Base-by-base conservation (phyloP, 2,888 invertebrate species). In the Marasmarcha lunaedactyla region DNA sequence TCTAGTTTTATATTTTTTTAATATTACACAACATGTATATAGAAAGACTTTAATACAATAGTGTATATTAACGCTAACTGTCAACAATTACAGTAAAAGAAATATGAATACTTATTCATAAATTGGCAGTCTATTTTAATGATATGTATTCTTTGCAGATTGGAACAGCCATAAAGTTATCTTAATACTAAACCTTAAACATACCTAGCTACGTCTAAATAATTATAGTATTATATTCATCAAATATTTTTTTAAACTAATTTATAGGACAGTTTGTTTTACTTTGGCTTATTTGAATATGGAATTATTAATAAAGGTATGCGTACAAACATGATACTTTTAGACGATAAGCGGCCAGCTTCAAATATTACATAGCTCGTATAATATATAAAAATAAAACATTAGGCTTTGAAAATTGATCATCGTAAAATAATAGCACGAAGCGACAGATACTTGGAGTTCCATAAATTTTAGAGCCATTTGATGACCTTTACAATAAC, bases 1-100 rank as follows among this genome's bases (percentile, higher is more conserved):
- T 47, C 69, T 74, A 71, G 60, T 63, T 47, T 68, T 63, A 67
- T 64, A 71, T 73, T 69, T 71, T 76, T 71, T 76, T 71, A 76
- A 66, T 71, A 76, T 69, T 76, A 79, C 77, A 81, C 81, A 83
- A 83, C 81, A 81, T 81, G 83, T 81, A 81, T 72, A 81, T 83
- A 81, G 83, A 81, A 81, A 81, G 83, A 78, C 67, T 76, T 79
- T 81, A 76, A 79, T 81, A 81, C 79, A 81, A 83, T 81, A 81
- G 79, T 83, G 78, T 81, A 83, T 81, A 79, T 70, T 71, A 70
- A 34, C 14, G 59, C 72, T 79, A 74, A 59, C 20, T 34, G 63
- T 74, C 79, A 81, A 81, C 79, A 83, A 71, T 20, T 77, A 72
- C 60, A 71, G 70, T 81, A 81, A 79, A 81, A 76, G 64, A 78